Evolutionary conservation across 2,797 vertebrate genomes (phyloP).

Genomic region (Yasuhikotakia modesta): DNA sequence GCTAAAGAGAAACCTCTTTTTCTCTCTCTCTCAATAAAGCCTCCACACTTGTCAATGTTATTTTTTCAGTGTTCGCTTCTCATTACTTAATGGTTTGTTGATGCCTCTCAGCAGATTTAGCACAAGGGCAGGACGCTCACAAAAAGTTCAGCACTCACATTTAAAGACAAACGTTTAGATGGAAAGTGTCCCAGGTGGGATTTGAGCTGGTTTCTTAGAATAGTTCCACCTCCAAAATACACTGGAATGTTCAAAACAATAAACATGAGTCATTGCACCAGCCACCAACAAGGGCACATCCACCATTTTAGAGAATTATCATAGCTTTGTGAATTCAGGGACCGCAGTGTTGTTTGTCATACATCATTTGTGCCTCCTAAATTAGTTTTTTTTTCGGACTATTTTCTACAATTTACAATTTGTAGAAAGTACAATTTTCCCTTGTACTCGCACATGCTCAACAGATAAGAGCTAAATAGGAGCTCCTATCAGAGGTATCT

Average conservation of each 20-base stretch:
- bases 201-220: background rate
- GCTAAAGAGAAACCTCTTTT: slow-evolving; percentile 43
- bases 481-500: slow-evolving; percentile 51
- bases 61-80: slow-evolving; percentile 17
- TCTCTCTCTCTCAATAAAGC: too few species aligned
- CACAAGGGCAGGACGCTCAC: slow-evolving; percentile 25
- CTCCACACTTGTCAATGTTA: slow-evolving; percentile 24
- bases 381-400: slow-evolving; percentile 27
- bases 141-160: slow-evolving; percentile 20
- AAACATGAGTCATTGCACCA: slow-evolving; percentile 47
- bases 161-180: background rate
- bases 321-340: slow-evolving; percentile 23
- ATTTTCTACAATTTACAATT: too few species aligned
- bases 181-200: slow-evolving; percentile 34
- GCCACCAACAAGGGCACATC: slow-evolving; percentile 44
- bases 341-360: slow-evolving; percentile 42
- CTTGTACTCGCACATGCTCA: slow-evolving; percentile 46
- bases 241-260: slow-evolving; percentile 20
- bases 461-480: slow-evolving; percentile 55
- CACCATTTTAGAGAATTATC: slow-evolving; percentile 46
- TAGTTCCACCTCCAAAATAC: slow-evolving; percentile 23
- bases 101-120: slow-evolving; percentile 21
- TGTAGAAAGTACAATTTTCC: too few species aligned
- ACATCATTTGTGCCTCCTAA: slow-evolving; percentile 48
- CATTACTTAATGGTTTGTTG: slow-evolving; percentile 5